Evolutionary conservation across 2,113 vertebrate species (phyloP), one percentile per base, ranked within the genome.

Genomic region (Notechis scutatus): DNA sequence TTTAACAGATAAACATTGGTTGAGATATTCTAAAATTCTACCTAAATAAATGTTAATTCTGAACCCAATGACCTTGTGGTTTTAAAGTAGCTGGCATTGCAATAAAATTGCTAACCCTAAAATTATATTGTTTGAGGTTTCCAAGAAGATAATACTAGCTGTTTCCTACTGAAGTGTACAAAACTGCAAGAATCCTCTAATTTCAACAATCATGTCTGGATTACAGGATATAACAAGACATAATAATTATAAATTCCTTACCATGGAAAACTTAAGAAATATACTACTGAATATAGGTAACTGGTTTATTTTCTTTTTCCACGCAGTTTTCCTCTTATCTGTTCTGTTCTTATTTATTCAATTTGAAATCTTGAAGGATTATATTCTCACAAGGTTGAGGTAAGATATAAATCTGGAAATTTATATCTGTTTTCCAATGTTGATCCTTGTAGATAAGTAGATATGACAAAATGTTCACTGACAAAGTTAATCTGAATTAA

Each of bases 181-280:
- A 92, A 94, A 95, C 26, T 55, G 59, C 93, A 93, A 94, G 93
- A 89, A 95, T 95, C 26, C 93, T 95, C 29, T 91, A 93, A 64
- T 47, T 96, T 95, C 95, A 95, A 93, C 91, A 85, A 95, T 2
- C 86, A 54, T 94, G 20, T 90, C 93, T 92, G 88, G 57, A 91
- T 94, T 93, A 92, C 45, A 93, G 90, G 93, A 94, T 93, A 50
- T 90, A 93, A 93, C 87, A 87, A 54, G 94, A 92, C 39, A 93
- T 90, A 87, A 87, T 93, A 94, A 94, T 91, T 92, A 90, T 87
- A 93, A 95, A 95, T 94, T 89, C 26, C n/a, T 50, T 92, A 21
- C 59, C 94, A 90, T 69, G 50, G 85, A 93, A 90, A 29, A 39
- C 88, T 93, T 95, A 94, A 92, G 50, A 94, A 89, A 52, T 93